phyloP scores from a whole-genome alignment of 2,888 invertebrate species.

The Lymantria dispar region DNA sequence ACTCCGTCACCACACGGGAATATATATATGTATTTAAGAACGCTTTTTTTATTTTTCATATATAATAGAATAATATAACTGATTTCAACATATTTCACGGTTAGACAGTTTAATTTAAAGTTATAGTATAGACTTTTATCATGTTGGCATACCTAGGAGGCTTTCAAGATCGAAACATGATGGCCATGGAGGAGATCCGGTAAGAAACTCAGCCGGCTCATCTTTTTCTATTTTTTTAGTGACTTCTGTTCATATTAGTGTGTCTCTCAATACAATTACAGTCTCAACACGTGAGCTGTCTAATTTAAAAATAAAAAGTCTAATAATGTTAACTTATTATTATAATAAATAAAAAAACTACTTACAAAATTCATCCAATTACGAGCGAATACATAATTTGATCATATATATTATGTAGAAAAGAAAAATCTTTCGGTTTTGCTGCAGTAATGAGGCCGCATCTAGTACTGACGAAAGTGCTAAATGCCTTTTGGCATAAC shows the following conservation, averaged over 20 bases:
- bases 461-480: slow-evolving; percentile 15
- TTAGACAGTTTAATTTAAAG: too few species aligned
- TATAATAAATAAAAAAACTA: not conserved
- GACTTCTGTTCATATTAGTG: not conserved
- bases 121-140: too few species aligned
- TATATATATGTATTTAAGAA: too few species aligned
- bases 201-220: too few species aligned
- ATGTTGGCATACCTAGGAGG: too few species aligned
- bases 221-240: too few species aligned
- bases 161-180: too few species aligned
- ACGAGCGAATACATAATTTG: not conserved
- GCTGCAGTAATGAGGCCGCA: slow-evolving; percentile 2
- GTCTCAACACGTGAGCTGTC: not conserved
- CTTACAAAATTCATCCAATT: not conserved
- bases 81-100: too few species aligned
- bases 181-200: too few species aligned
- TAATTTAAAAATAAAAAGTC: not conserved
- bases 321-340: not conserved
- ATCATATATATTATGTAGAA: not conserved
- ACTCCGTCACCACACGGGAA: too few species aligned
- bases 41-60: too few species aligned
- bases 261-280: not conserved
- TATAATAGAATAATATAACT: too few species aligned
- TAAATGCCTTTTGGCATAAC: slow-evolving; percentile 13
- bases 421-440: not conserved